These are phyloP conservation scores for Ryuthela nishihirai DNA, from an alignment of 2,888 invertebrate species.

Conservation along the genomic window DNA sequence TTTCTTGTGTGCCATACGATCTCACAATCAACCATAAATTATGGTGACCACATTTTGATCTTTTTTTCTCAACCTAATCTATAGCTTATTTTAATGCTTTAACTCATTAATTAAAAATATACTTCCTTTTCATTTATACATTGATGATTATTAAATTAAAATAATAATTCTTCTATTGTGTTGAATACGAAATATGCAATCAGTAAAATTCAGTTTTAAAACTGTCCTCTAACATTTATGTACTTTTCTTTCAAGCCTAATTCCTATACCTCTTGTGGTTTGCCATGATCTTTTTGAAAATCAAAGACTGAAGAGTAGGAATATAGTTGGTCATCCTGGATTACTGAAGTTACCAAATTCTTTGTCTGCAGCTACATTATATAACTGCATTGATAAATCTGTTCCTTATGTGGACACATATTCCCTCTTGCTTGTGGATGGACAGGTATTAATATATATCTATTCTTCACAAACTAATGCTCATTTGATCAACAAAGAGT, in stretches of 20 bases:
- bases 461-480: neutral
- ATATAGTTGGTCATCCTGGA: slow-evolving; percentile 58
- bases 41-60: too few species aligned
- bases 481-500: neutral
- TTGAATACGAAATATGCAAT: too few species aligned
- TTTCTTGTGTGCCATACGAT: too few species aligned
- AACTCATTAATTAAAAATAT: too few species aligned
- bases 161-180: too few species aligned
- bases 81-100: too few species aligned
- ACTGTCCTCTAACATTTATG: too few species aligned
- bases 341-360: slow-evolving; percentile 58
- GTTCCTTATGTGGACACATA: slow-evolving; percentile 55
- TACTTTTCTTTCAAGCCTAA: slow-evolving; percentile 50
- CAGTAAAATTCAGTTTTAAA: too few species aligned
- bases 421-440: slow-evolving; percentile 58
- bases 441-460: slow-evolving; percentile 50
- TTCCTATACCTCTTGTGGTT: slow-evolving; percentile 58
- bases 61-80: too few species aligned
- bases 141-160: too few species aligned
- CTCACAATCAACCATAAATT: too few species aligned
- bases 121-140: too few species aligned
- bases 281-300: slow-evolving; percentile 53
- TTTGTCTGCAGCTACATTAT: slow-evolving; percentile 55
- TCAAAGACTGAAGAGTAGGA: slow-evolving; percentile 38
- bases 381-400: slow-evolving; percentile 54